A percentile compares a stretch with the other conserved stretches of the same genome.
Conservation (phyloP, 2,888 invertebrate genomes). For the Anaspis maculata region DNA sequence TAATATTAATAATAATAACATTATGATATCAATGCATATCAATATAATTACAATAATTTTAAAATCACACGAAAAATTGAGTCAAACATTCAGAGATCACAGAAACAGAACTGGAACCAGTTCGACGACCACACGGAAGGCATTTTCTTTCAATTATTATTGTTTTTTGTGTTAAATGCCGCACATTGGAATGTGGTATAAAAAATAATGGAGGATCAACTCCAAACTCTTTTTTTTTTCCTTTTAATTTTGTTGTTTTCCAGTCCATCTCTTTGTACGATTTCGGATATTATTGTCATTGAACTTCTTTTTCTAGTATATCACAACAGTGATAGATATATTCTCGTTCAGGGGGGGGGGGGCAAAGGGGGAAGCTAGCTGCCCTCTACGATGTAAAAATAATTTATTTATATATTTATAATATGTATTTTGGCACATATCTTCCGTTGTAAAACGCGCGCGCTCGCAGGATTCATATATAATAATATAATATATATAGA, state of each 20-base stretch:
- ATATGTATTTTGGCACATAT: conserved; percentile 27
- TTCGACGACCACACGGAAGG: conserved; percentile 24
- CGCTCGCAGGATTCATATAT: too few relatives aligned
- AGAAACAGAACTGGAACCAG: conserved; percentile 41
- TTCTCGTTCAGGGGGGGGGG: too few relatives aligned
- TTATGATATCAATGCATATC: too few relatives aligned
- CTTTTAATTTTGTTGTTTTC: too few relatives aligned
- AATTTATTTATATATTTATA: conserved; percentile 20
- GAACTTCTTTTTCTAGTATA: conserved; percentile 13
- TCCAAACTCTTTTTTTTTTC: too few relatives aligned
- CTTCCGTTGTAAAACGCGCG: conserved; percentile 2
- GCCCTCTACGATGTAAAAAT: conserved; percentile 24
- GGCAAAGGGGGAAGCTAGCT: conserved; percentile 32
- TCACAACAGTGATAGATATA: conserved; percentile 21
- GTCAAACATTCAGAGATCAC: conserved; percentile 41
- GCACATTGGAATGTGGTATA: conserved; percentile 26
- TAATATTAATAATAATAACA: too few relatives aligned
- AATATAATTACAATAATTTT: too few relatives aligned
- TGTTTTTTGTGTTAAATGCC: conserved; percentile 20
- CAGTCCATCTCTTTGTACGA: conserved; percentile 35
- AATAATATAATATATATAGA: conserved; percentile 6
- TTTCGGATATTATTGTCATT: conserved; percentile 26
- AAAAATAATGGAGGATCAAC: too few relatives aligned
- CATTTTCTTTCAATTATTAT: conserved; percentile 23
- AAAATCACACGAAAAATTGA: conserved; percentile 36